These are phyloP conservation scores for Galaxea fascicularis DNA, from an alignment of 92 coral and sea anemone genomes.

Conservation along the genomic window DNA sequence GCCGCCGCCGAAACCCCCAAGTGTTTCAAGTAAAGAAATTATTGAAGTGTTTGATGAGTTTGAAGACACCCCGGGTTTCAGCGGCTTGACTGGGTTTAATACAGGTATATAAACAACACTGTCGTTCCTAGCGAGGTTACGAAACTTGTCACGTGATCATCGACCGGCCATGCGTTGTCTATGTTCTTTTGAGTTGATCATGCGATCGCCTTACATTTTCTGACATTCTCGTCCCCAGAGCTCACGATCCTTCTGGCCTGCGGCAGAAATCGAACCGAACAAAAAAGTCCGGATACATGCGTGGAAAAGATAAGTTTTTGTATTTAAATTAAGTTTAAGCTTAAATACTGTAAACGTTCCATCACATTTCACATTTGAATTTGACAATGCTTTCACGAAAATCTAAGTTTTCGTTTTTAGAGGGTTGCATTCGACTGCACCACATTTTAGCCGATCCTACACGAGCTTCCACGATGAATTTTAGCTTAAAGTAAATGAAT, in stretches of 20 bases:
- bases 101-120: not conserved
- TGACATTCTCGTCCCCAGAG: no score
- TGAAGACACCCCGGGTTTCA: not conserved
- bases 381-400: not conserved
- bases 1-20: not conserved
- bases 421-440: not conserved
- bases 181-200: not conserved
- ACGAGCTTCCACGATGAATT: no score
- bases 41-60: not conserved
- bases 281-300: not conserved
- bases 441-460: not conserved
- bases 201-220: not conserved
- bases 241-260: no score
- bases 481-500: no score
- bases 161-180: not conserved
- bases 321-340: no score
- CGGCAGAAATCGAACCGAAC: no score
- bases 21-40: not conserved
- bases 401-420: not conserved
- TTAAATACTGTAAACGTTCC: not conserved
- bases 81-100: not conserved
- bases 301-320: not conserved
- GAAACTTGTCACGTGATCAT: not conserved
- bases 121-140: not conserved
- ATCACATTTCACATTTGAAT: not conserved